Evolutionary conservation across 1,140 invertebrate species (phyloP).

Genomic region (Drosophila ambigua): DNA sequence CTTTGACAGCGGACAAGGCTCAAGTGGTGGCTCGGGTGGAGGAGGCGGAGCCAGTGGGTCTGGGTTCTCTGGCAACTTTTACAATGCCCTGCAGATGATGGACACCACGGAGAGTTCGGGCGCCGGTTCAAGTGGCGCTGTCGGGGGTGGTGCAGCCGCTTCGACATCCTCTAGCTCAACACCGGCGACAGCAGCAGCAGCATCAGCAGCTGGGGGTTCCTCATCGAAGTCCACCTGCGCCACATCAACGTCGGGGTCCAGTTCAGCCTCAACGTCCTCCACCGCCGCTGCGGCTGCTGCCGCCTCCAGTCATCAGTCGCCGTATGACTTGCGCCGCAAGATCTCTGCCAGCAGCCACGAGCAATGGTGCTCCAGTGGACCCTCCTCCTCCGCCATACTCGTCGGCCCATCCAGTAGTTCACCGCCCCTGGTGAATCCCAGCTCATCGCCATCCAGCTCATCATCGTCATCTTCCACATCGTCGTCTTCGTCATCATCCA

Average conservation of each 20-base stretch:
- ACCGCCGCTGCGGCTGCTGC: slow-evolving; percentile 33
- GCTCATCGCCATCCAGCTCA: slow-evolving; percentile 65
- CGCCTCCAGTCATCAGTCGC: slow-evolving; percentile 89
- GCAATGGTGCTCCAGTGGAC: slow-evolving; percentile 69
- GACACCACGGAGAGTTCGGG: slow-evolving; percentile 61
- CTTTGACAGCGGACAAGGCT: slow-evolving; percentile 65
- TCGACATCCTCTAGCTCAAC: slow-evolving; percentile 38
- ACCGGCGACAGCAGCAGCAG: slow-evolving; percentile 26
- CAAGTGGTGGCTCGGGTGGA: slow-evolving; percentile 41
- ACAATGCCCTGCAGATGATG: slow-evolving; percentile 65
- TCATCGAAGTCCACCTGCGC: slow-evolving; percentile 51
- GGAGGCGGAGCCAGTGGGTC: slow-evolving; percentile 25
- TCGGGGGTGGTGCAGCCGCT: slow-evolving; percentile 12
- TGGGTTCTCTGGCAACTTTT: slow-evolving; percentile 51
- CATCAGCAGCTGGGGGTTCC: slow-evolving; percentile 37
- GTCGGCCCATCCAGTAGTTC: slow-evolving; percentile 71
- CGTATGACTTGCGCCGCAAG: slow-evolving; percentile 93
- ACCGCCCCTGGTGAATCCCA: slow-evolving; percentile 67
- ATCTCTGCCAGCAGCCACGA: slow-evolving; percentile 90
- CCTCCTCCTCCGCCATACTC: slow-evolving; percentile 69
- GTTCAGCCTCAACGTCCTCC: slow-evolving; percentile 27
- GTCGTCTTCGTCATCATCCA: slow-evolving; percentile 41
- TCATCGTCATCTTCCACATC: slow-evolving; percentile 64
- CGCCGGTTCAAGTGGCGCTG: slow-evolving; percentile 15
- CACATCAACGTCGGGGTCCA: slow-evolving; percentile 38